phyloP scores from a whole-genome alignment of 1,140 invertebrate species.

The Achatina immaculata region DNA sequence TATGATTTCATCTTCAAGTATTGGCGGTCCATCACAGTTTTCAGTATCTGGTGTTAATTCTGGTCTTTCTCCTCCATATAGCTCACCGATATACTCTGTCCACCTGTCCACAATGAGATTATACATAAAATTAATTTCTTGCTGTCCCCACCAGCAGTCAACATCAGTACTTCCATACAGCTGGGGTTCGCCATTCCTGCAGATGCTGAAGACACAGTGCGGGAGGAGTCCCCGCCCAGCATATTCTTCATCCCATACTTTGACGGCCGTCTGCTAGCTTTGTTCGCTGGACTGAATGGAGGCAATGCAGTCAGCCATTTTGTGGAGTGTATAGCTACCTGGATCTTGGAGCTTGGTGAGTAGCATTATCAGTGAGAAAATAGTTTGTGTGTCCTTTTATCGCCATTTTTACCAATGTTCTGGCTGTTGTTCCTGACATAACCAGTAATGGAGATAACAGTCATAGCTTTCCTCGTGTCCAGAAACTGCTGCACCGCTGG shows the following conservation, averaged over 20 bases:
- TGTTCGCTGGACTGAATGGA: slow-evolving; percentile 35
- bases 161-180: slow-evolving; percentile 35
- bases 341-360: slow-evolving; percentile 22
- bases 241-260: slow-evolving; percentile 35
- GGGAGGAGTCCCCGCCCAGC: not conserved
- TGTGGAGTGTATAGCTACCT: slow-evolving; percentile 2
- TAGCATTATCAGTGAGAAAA: not conserved
- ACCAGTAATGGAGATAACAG: not conserved
- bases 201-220: not conserved
- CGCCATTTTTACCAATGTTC: not conserved
- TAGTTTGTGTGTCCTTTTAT: not conserved
- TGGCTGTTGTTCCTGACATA: not conserved
- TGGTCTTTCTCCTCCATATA: too few species aligned
- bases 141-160: not conserved
- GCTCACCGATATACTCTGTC: too few species aligned
- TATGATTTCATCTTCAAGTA: too few species aligned
- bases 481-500: too few species aligned
- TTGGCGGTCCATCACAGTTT: too few species aligned
- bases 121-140: too few species aligned
- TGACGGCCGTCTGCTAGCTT: slow-evolving; percentile 1
- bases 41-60: too few species aligned
- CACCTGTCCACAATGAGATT: too few species aligned
- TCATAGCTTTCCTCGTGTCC: too few species aligned
- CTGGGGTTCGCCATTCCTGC: slow-evolving; percentile 21
- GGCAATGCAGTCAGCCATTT: slow-evolving; percentile 22